These are phyloP conservation scores for Sebastes itinus DNA, from an alignment of 2,797 vertebrate genomes.

Conservation along the genomic window DNA sequence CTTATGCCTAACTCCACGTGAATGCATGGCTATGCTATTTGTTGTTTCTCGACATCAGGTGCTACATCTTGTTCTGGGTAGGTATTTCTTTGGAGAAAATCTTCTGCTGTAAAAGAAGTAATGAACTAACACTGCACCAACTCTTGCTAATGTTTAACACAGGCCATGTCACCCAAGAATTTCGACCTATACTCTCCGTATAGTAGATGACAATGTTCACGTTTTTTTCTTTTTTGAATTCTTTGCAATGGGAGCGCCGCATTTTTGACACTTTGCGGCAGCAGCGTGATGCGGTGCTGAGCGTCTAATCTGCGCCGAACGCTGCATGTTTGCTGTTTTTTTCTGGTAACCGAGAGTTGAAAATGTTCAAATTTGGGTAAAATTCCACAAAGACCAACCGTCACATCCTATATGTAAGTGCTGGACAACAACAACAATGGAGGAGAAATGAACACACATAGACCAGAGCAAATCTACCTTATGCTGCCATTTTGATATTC, in stretches of 20 bases:
- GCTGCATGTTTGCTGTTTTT: not conserved
- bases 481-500: too few relatives aligned
- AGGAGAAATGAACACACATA: too few relatives aligned
- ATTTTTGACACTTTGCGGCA: not conserved
- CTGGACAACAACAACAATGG: not conserved
- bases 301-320: not conserved
- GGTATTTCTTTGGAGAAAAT: not conserved
- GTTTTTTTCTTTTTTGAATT: not conserved
- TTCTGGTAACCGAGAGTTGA: not conserved
- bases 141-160: not conserved
- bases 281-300: not conserved
- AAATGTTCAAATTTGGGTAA: not conserved
- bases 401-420: not conserved
- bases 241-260: not conserved
- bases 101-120: not conserved
- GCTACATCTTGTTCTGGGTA: not conserved
- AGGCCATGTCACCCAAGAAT: not conserved
- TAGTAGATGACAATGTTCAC: not conserved
- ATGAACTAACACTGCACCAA: not conserved
- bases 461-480: too few relatives aligned
- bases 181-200: not conserved
- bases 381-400: not conserved
- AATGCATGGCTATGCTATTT: not conserved
- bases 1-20: not conserved
- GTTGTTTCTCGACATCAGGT: not conserved